Base-by-base conservation (phyloP, 2,888 invertebrate genomes). In the Cephus rjabovi region DNA sequence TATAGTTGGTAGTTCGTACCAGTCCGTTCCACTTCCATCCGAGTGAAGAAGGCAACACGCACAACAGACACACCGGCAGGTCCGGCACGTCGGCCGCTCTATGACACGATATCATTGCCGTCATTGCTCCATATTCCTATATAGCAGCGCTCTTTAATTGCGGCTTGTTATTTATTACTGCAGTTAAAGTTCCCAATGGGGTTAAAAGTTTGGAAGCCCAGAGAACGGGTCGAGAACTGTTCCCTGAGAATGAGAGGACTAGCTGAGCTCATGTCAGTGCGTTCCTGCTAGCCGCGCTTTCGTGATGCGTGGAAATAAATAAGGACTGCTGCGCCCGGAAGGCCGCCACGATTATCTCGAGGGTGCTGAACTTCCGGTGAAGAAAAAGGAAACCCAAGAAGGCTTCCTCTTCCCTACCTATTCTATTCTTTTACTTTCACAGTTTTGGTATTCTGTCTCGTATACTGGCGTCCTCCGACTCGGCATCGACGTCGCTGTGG, bases 101-200 rank as follows among this genome's bases (percentile, higher is more conserved):
- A 73, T 73, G 75, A 78, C 75, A 75, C 78, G 78, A 78, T 76
- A 78, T 78, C 78, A 75, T 73, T 78, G 75, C 35, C 35, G n/a
- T 34, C 74, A 30, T 40, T 40, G 40, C 40, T 40, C 4, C 70
- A 33, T 6, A 12, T 23, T 30, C 70, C 31, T 33, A 33, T 70
- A 70, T 70, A 33, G 70, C 33, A 30, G 70, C 31, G 76, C 79
- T 78, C 84, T 86, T 86, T 88, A 88, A 88, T 88, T 88, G 84
- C 87, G 77, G 82, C 84, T 82, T 81, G 85, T 88, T 89, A 89
- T 89, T 89, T 88, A 88, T 86, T 85, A 84, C 86, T 81, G 81
- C 80, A 70, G 30, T 70, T 70, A 70, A 70, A 70, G 30, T 70
- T 70, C 70, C 31, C 30, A 12, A 33, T 33, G 70, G 30, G 31